Base-by-base conservation (phyloP, 2,797 vertebrate genomes). In the Hoplostethus atlanticus region DNA sequence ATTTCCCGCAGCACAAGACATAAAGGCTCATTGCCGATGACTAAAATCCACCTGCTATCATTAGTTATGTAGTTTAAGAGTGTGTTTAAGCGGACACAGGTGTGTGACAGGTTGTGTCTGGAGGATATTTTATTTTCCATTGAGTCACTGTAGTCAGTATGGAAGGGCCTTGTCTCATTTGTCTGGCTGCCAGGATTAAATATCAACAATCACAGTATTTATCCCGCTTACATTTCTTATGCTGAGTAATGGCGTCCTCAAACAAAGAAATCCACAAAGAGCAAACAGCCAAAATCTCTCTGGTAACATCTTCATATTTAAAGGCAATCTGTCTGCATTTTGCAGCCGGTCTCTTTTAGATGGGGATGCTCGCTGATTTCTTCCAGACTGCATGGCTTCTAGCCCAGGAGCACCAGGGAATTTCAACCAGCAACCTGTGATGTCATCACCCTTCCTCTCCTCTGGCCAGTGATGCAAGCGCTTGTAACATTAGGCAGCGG, bases 381-480 rank as follows among this genome's bases (percentile, higher is more conserved):
- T 40, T 54, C 30, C 6, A 3, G 25, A 66, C 47, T 74, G 28
- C 17, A 21, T 17, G 36, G 12, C 61, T 34, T 64, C 46, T 16
- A 28, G 52, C 38, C 44, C 48, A 2, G 30, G 8, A 17, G 38
- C 42, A 52, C 7, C 2, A 0, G 36, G 10, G 0, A 58, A 5
- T 84, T 76, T 46, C 60, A 74, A 46, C 57, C 6, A 58, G 51
- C 53, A 59, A 34, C 75, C 61, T 76, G 36, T 59, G 60, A 68
- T 72, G 69, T 69, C 72, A 63, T 80, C 68, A 78, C 42, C 55
- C 58, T 44, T 54, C 46, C 10, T 30, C 38, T 77, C 63, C 52
- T 67, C 47, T 6, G 21, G 66, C 68, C 70, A 58, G 12, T 87
- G 85, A 84, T 84, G 77, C 82, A 90, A 87, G 72, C n/a, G 57